Percentiles rank a stretch among this genome's conserved stretches.
Evolutionary conservation across 2,888 invertebrate genomes (phyloP).

Genomic region (Torymus auratus): DNA sequence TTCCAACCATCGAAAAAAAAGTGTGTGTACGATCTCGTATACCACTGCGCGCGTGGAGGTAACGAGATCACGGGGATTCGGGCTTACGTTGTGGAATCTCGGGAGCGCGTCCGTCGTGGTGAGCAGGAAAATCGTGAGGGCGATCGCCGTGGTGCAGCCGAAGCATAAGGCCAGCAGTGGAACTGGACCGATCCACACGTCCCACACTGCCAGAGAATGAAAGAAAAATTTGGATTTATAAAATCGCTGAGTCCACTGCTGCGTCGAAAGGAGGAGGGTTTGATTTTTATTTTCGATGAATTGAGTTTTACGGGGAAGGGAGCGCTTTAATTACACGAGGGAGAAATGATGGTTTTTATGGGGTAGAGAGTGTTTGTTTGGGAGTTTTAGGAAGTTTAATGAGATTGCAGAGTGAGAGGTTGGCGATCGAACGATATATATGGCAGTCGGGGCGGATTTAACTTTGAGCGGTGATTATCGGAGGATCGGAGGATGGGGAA

Average conservation of each 20-base stretch:
- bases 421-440: too few relatives aligned
- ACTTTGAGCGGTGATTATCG: too few relatives aligned
- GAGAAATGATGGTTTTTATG: too few relatives aligned
- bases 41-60: too few relatives aligned
- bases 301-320: neutral
- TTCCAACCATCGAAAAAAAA: too few relatives aligned
- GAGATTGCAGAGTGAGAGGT: too few relatives aligned
- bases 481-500: too few relatives aligned
- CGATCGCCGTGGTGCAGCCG: conserved; percentile 61
- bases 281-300: neutral
- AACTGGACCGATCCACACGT: conserved; percentile 63
- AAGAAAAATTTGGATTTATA: conserved; percentile 8
- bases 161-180: conserved; percentile 64
- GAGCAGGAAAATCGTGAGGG: conserved; percentile 65
- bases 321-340: too few relatives aligned
- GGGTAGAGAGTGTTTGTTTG: too few relatives aligned
- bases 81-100: conserved; percentile 72
- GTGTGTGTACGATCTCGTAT: too few relatives aligned
- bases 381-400: too few relatives aligned
- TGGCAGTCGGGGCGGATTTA: too few relatives aligned
- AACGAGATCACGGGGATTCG: neutral
- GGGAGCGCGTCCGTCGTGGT: conserved; percentile 67
- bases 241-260: conserved; percentile 35
- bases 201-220: conserved; percentile 63
- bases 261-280: neutral